These are phyloP conservation scores for Amphilophus citrinellus DNA, from an alignment of 2,113 vertebrate genomes.

Conservation along the genomic window DNA sequence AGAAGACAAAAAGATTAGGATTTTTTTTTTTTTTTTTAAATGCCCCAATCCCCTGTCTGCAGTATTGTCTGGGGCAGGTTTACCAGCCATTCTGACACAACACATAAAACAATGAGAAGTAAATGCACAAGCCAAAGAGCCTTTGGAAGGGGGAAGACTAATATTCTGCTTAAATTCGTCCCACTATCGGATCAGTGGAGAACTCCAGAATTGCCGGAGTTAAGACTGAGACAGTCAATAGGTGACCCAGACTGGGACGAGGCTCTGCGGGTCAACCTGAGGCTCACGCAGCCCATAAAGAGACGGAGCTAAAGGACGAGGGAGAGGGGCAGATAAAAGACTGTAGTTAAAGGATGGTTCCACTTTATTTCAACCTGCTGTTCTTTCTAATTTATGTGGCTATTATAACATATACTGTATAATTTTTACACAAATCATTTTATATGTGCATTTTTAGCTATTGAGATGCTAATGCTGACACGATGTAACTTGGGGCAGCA, in stretches of 20 bases:
- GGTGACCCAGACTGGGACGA: slow-evolving; percentile 19
- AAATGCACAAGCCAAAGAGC: not conserved
- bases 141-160: not conserved
- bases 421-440: too few species aligned
- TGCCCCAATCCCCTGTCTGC: not conserved
- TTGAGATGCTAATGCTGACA: not conserved
- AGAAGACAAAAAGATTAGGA: slow-evolving; percentile 28
- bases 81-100: slow-evolving; percentile 1
- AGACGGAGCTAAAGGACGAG: not conserved
- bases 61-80: not conserved
- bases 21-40: not conserved
- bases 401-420: not conserved
- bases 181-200: slow-evolving; percentile 19
- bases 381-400: not conserved
- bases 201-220: slow-evolving; percentile 9
- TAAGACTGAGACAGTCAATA: slow-evolving; percentile 33
- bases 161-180: slow-evolving; percentile 7
- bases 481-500: not conserved
- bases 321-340: not conserved
- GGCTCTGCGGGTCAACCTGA: not conserved
- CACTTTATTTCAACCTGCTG: not conserved
- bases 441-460: too few species aligned
- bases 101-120: not conserved
- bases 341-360: not conserved
- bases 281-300: not conserved